These are phyloP conservation scores for Sprattus sprattus DNA, from an alignment of 2,113 vertebrate genomes.

Conservation along the genomic window DNA sequence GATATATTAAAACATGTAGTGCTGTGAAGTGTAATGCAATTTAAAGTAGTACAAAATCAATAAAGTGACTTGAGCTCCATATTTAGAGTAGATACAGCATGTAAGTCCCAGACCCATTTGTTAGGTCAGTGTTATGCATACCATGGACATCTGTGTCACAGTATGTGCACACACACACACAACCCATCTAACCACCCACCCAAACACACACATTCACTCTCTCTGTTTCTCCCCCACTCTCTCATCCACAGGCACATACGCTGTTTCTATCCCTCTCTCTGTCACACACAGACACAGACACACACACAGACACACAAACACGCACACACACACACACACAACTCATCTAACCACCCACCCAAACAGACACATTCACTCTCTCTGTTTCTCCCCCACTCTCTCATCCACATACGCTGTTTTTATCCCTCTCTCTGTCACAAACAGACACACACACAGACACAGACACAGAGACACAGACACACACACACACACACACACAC, in stretches of 20 bases:
- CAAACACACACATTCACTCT: neutral
- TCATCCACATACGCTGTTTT: neutral
- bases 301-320: neutral
- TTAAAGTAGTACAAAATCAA: neutral
- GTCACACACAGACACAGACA: no score
- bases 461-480: no score
- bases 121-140: slow-evolving; percentile 8
- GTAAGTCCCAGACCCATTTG: neutral
- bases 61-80: neutral
- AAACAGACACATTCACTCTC: neutral
- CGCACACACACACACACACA: no score
- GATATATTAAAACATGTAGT: neutral
- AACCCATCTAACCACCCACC: neutral
- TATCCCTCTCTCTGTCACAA: no score
- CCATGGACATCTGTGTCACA: slow-evolving; percentile 8
- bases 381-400: no score
- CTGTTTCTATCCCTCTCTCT: no score
- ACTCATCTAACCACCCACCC: neutral
- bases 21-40: neutral
- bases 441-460: no score
- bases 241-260: neutral
- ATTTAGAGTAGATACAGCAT: slow-evolving; percentile 11
- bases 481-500: neutral
- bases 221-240: neutral
- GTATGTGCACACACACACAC: neutral